Percentiles rank a stretch among this genome's conserved stretches.
Conservation (phyloP, 2,888 invertebrate genomes). For the Thecocarcelia acutangulata region DNA sequence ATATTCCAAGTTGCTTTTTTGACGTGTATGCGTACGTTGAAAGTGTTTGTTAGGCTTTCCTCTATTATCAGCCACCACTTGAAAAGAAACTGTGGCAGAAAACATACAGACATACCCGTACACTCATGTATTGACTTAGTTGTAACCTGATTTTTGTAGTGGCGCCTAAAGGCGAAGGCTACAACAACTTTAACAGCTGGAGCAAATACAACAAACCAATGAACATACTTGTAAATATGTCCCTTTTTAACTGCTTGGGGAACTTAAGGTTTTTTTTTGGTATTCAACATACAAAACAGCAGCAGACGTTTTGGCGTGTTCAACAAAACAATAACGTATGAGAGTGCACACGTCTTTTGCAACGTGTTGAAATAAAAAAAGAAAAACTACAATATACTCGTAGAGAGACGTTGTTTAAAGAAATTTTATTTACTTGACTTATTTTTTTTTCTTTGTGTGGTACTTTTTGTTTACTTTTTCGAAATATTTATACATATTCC, state of each 20-base stretch:
- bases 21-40: neutral
- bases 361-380: slow-evolving; percentile 32
- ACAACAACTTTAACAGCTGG: slow-evolving; percentile 55
- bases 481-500: slow-evolving; percentile 8
- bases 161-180: slow-evolving; percentile 67
- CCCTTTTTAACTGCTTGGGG: slow-evolving; percentile 32
- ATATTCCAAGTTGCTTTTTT: no score
- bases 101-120: neutral
- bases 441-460: slow-evolving; percentile 6
- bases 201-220: slow-evolving; percentile 23
- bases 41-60: slow-evolving; percentile 32
- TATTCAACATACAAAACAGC: slow-evolving; percentile 13
- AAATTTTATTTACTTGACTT: slow-evolving; percentile 49
- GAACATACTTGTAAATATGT: slow-evolving; percentile 5
- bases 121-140: slow-evolving; percentile 33
- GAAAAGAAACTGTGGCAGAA: slow-evolving; percentile 38
- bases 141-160: slow-evolving; percentile 57
- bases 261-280: slow-evolving; percentile 27
- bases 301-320: slow-evolving; percentile 64
- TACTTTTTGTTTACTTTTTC: slow-evolving; percentile 12
- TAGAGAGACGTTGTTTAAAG: neutral
- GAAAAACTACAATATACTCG: slow-evolving; percentile 9
- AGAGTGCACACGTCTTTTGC: slow-evolving; percentile 5
- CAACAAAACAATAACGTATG: slow-evolving; percentile 42
- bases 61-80: slow-evolving; percentile 40